phyloP scores from a whole-genome alignment of 2,797 vertebrate species.

The Vespertilio murinus region DNA sequence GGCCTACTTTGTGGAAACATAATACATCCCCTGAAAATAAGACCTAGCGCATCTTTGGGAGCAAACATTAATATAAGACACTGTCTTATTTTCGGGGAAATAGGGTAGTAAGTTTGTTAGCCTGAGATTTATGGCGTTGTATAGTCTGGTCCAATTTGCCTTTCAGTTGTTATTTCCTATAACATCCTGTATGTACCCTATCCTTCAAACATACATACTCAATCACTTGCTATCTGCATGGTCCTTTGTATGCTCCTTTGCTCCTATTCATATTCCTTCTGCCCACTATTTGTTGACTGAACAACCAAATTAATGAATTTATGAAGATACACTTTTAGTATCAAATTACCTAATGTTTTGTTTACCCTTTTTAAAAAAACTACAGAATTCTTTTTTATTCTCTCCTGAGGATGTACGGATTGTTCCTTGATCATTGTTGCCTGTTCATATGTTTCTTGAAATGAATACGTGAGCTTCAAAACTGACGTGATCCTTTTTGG shows the following conservation, averaged over 20 bases:
- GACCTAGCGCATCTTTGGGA: no score
- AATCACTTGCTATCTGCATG: neutral
- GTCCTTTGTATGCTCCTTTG: neutral
- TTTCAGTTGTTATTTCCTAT: neutral
- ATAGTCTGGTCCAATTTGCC: neutral
- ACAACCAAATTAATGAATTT: neutral
- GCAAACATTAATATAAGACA: no score
- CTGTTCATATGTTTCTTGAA: neutral
- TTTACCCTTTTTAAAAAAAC: neutral
- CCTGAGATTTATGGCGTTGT: neutral
- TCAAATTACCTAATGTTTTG: neutral
- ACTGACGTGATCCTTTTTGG: neutral
- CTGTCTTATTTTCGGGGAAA: no score
- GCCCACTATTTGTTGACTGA: neutral
- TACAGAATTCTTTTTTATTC: neutral
- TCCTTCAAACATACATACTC: neutral
- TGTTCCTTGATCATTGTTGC: neutral
- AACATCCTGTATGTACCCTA: no score
- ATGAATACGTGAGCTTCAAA: fast-evolving
- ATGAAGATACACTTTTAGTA: neutral
- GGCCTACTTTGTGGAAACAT: no score
- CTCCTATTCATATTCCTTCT: neutral
- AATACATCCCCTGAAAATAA: no score
- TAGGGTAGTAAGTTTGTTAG: neutral
- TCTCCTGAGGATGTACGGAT: fast-evolving